Percentiles rank a stretch among this genome's conserved stretches.
These are phyloP conservation scores for Siderastrea radians DNA, from an alignment of 92 coral and sea anemone species.

Conservation along the genomic window DNA sequence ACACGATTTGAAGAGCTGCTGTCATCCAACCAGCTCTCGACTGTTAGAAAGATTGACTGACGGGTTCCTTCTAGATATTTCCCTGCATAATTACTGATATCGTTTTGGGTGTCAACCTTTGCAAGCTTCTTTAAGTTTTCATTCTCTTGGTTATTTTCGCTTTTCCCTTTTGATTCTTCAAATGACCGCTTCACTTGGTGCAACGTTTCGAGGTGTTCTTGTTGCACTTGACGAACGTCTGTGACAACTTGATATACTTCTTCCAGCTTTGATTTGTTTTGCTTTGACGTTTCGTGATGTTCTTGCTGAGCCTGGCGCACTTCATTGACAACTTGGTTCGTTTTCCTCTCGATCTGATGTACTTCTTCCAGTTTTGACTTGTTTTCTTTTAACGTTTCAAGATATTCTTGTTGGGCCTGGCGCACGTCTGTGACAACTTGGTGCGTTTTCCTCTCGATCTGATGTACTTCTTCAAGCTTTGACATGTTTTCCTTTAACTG, in stretches of 20 bases:
- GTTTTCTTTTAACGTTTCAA: neutral
- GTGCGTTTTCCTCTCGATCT: neutral
- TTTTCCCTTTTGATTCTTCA: too few relatives aligned
- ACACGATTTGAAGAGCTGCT: conserved; percentile 26
- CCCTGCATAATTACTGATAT: conserved; percentile 3
- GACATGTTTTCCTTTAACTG: neutral
- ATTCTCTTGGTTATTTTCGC: neutral
- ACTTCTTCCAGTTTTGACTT: neutral
- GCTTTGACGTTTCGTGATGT: too few relatives aligned
- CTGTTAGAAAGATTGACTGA: conserved; percentile 33
- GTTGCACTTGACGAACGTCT: too few relatives aligned
- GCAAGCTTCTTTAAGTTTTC: conserved; percentile 44
- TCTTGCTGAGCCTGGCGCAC: too few relatives aligned
- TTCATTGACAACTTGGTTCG: neutral
- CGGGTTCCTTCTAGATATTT: conserved; percentile 47
- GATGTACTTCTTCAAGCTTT: neutral
- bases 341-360: too few relatives aligned
- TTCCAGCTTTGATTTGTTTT: too few relatives aligned
- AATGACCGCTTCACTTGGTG: too few relatives aligned
- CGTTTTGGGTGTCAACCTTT: conserved; percentile 34
- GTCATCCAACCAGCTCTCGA: conserved; percentile 13
- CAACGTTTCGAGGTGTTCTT: too few relatives aligned
- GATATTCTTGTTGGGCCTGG: too few relatives aligned
- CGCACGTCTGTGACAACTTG: neutral
- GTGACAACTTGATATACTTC: too few relatives aligned